Evolutionary conservation across 2,113 vertebrate species (phyloP).

Genomic region (Podocnemis expansa): DNA sequence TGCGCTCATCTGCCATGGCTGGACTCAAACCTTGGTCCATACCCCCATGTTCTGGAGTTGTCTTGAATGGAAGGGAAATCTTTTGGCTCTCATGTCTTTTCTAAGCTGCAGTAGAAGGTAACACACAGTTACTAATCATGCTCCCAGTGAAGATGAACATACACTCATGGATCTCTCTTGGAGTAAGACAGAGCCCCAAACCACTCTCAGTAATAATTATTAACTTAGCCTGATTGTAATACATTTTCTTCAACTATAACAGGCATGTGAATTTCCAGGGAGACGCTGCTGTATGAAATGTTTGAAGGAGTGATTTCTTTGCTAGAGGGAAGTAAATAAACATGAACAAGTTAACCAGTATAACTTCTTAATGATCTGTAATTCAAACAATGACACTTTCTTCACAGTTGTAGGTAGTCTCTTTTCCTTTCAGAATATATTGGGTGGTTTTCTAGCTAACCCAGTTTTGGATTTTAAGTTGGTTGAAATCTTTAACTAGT

Average conservation of each 20-base stretch:
- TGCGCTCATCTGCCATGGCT: neutral
- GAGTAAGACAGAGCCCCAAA: neutral
- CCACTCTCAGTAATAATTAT: neutral
- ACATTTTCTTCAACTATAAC: neutral
- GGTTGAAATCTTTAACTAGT: neutral
- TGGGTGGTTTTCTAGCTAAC: neutral
- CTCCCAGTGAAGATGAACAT: neutral
- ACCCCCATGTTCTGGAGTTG: neutral
- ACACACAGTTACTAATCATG: neutral
- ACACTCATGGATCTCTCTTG: neutral
- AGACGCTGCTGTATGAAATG: neutral
- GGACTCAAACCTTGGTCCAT: accelerated
- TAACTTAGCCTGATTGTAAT: neutral
- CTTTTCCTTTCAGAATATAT: neutral
- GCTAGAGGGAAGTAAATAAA: neutral
- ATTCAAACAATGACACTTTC: neutral
- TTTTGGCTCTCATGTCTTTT: accelerated
- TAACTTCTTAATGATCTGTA: neutral
- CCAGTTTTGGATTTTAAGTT: neutral
- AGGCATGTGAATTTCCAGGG: neutral
- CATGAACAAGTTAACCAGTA: neutral
- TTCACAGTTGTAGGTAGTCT: neutral
- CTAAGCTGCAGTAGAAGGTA: neutral
- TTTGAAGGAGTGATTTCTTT: neutral
- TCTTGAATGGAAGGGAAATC: accelerated